Base-by-base conservation (phyloP, 2,888 invertebrate species). In the Cephus nigrinus region DNA sequence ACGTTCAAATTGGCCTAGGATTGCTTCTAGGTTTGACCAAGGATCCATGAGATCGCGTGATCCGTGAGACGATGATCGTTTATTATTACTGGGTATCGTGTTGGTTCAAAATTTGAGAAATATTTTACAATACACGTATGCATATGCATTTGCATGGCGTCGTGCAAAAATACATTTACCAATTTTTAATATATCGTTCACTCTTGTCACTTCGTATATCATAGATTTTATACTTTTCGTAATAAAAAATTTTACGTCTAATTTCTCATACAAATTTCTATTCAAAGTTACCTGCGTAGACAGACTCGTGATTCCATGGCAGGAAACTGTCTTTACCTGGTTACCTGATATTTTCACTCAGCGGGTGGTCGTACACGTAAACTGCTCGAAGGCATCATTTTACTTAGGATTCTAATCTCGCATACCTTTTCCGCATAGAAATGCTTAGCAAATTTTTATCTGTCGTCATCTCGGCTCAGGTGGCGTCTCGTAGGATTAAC, bases 361-460 rank as follows among this genome's bases (percentile, higher is more conserved):
- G 82, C 86, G 84, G 87, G 86, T 85, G 86, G 86, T 85, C 84
- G 73, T 77, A 69, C 30, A 55, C 68, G 74, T 76, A 73, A 79
- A 79, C 80, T 78, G 71, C 32, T 76, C 55, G 55, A 74, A 76
- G 76, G 73, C 76, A 75, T 69, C 23, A 55, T 55, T 55, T 55
- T 55, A 55, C 55, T 23, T 55, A 23, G 23, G 23, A 55, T 55
- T 1, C 23, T 55, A 55, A 55, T 55, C 79, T 78, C 76, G 79
- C 77, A 75, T 75, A 35, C 78, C 77, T 73, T 75, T 71, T 75
- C 69, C 75, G 36, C 74, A 74, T 80, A 80, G 77, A 79, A 82
- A 78, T 79, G 79, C 75, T 78, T 73, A 74, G 77, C 68, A 75
- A 72, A 82, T 82, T 84, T 55, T 84, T 85, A 82, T 84, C 85